phyloP scores from a whole-genome alignment of 2,888 invertebrate genomes.

The Gari tellinella region DNA sequence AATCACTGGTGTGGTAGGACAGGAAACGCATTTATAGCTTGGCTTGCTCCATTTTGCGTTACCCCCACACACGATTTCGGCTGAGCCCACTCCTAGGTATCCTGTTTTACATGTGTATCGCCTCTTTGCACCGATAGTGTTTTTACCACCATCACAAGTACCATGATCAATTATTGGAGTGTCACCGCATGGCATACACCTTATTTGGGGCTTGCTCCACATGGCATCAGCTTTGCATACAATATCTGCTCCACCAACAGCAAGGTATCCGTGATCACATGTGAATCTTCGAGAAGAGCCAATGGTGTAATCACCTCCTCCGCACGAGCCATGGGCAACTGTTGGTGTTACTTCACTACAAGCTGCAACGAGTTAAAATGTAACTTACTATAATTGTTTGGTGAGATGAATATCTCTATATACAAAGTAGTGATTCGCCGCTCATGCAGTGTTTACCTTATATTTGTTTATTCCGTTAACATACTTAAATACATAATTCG shows the following conservation, averaged over 20 bases:
- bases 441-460: no score
- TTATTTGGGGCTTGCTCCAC: conserved; percentile 24
- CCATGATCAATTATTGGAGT: conserved; percentile 3
- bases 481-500: no score
- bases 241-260: conserved; percentile 32
- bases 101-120: conserved; percentile 28
- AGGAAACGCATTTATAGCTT: conserved; percentile 30
- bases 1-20: conserved; percentile 21
- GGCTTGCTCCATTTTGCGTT: conserved; percentile 18
- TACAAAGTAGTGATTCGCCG: no score
- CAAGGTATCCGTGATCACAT: conserved; percentile 33
- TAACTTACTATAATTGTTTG: no score
- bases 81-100: conserved; percentile 31
- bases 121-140: conserved; percentile 16
- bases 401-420: no score
- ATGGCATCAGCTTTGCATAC: conserved; percentile 20
- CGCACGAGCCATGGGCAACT: conserved; percentile 22
- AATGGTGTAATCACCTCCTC: conserved; percentile 28
- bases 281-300: conserved; percentile 11
- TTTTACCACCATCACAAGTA: conserved; percentile 12
- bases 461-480: no score
- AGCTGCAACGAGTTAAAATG: no score
- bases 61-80: conserved; percentile 20
- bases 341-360: conserved; percentile 14
- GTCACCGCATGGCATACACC: conserved; percentile 33